These are phyloP conservation scores for Heliconius hewitsoni DNA, from an alignment of 1,140 invertebrate genomes.

Conservation along the genomic window DNA sequence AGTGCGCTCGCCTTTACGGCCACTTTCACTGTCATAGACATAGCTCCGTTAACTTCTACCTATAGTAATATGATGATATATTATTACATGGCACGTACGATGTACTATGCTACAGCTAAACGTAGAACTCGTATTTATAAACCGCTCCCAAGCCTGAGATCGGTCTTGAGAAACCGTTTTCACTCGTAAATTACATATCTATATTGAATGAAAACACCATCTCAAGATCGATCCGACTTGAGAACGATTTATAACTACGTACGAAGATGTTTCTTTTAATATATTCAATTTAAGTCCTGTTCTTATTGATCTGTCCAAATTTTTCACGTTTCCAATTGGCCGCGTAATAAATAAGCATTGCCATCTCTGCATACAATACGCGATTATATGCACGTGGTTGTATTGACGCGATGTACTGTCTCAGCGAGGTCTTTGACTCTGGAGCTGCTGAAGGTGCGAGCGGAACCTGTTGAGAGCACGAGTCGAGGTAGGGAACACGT, in stretches of 20 bases:
- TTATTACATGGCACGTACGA: conserved; percentile 10
- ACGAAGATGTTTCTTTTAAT: not conserved
- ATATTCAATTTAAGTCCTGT: not conserved
- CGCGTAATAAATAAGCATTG: not conserved
- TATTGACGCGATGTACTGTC: conserved; percentile 43
- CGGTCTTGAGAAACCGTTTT: too few relatives aligned
- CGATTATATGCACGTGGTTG: conserved; percentile 36
- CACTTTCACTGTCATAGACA: conserved; percentile 66
- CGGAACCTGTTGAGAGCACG: conserved; percentile 59
- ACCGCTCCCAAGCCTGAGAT: too few relatives aligned
- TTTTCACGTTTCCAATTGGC: conserved; percentile 12
- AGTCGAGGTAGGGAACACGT: conserved; percentile 51
- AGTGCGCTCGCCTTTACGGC: conserved; percentile 53
- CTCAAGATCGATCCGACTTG: too few relatives aligned
- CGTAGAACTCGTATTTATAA: not conserved
- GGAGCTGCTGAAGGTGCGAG: conserved; percentile 27
- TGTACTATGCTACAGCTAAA: not conserved
- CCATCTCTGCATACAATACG: conserved; percentile 34
- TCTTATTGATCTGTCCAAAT: not conserved
- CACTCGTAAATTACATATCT: too few relatives aligned
- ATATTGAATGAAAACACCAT: too few relatives aligned
- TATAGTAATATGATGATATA: conserved; percentile 9
- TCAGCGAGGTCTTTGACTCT: conserved; percentile 51
- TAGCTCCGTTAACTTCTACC: conserved; percentile 21
- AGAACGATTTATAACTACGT: too few relatives aligned